Percentiles rank a stretch among this genome's conserved stretches.
Conservation (phyloP, 2,888 invertebrate genomes). For the Nephrotoma appendiculata region DNA sequence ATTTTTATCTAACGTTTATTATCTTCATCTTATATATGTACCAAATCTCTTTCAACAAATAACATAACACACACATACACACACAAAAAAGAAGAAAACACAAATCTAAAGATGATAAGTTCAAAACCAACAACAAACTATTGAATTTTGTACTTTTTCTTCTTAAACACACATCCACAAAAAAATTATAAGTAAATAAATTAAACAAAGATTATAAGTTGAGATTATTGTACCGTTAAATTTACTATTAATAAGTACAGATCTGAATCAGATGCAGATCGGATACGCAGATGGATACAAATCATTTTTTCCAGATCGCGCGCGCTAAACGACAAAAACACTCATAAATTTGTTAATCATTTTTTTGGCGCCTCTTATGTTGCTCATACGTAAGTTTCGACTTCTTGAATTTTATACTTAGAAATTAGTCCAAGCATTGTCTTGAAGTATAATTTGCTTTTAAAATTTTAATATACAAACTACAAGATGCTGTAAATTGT, state of each 20-base stretch:
- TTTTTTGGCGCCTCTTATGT: background rate
- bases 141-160: background rate
- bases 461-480: background rate
- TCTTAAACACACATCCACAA: background rate
- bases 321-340: background rate
- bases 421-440: background rate
- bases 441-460: background rate
- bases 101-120: background rate
- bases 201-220: slow-evolving; percentile 1
- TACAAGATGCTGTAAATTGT: background rate
- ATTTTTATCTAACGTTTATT: background rate
- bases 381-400: background rate
- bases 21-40: background rate
- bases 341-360: background rate
- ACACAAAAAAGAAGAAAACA: background rate
- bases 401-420: background rate
- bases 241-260: background rate
- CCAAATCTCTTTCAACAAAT: background rate
- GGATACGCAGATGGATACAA: background rate
- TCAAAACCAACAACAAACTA: background rate
- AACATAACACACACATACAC: background rate
- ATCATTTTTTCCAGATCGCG: background rate
- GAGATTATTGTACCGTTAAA: slow-evolving; percentile 2
- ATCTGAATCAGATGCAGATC: background rate
- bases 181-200: background rate